Base-by-base conservation (phyloP, 2,113 vertebrate species). In the Labeo catla region DNA sequence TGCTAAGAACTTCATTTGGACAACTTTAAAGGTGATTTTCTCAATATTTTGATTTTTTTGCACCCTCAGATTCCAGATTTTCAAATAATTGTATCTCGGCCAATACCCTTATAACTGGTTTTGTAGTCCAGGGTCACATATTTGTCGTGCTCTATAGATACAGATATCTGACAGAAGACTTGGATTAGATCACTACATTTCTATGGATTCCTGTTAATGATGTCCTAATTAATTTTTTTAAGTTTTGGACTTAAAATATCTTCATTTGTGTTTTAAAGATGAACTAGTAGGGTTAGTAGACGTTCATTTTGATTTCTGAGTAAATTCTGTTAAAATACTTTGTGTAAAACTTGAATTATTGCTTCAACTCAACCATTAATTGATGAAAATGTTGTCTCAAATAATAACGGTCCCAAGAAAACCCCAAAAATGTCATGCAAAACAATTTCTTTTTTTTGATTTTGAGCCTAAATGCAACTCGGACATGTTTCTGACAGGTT, bases 261-360 rank as follows among this genome's bases (percentile, higher is more conserved):
- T 65, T 65, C n/a, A 28, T 23, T 28, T 65, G 61, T 65, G 61
- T 65, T 65, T 65, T n/a, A 65, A 28, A 65, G 61, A 65, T 65
- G 23, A 63, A 23, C 10, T 0, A 65, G 34, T 39, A 66, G 1
- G 12, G 13, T 15, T 28, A 68, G 66, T 16, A n/a, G n/a, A n/a
- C n/a, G n/a, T n/a, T n/a, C n/a, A n/a, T n/a, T n/a, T n/a, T n/a
- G n/a, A n/a, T n/a, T n/a, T n/a, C n/a, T n/a, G n/a, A n/a, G n/a
- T n/a, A n/a, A n/a, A n/a, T n/a, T n/a, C 8, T 16, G 36, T 43
- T 45, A 21, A 45, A 72, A 45, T 5, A 45, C 19, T 45, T 6
- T 43, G 36, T 21, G 21, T 72, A n/a, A 10, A 72, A 72, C 9
- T 8, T 28, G 8, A 19, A 39, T 68, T 68, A 8, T 4, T 72